phyloP scores from a whole-genome alignment of 2,113 vertebrate genomes.

The Microtus pennsylvanicus region DNA sequence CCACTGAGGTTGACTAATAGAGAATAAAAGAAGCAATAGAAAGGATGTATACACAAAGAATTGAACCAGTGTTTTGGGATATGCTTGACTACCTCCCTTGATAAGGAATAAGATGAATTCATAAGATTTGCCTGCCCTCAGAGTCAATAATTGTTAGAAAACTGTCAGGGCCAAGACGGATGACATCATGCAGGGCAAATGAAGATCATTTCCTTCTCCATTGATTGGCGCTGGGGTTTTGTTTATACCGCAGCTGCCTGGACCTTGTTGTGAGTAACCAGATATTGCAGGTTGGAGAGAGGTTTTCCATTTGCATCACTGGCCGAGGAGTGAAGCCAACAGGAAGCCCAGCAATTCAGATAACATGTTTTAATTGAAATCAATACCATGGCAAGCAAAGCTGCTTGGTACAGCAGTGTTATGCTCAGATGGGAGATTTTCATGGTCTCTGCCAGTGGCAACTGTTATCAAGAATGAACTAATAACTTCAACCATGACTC shows the following conservation, averaged over 20 bases:
- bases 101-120: constrained; percentile 60
- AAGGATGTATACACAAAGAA: constrained; percentile 31
- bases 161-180: constrained; percentile 69
- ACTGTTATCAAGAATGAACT: constrained; percentile 48
- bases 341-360: constrained; percentile 70
- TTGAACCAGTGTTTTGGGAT: constrained; percentile 39
- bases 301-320: constrained; percentile 65
- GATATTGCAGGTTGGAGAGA: neutral
- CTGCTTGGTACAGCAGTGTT: constrained; percentile 53
- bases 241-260: neutral
- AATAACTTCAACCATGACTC: constrained; percentile 49
- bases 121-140: constrained; percentile 49
- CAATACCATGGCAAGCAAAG: constrained; percentile 69
- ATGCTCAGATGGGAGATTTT: constrained; percentile 70
- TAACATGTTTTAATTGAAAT: constrained; percentile 80
- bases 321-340: constrained; percentile 35
- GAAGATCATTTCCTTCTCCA: constrained; percentile 68
- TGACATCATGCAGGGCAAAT: constrained; percentile 63
- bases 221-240: constrained; percentile 55
- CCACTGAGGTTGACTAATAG: neutral
- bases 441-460: constrained; percentile 52
- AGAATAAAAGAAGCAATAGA: neutral
- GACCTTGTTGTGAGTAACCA: constrained; percentile 67
- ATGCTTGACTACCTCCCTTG: constrained; percentile 58
- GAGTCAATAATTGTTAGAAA: constrained; percentile 70